Evolutionary conservation across 2,797 vertebrate genomes (phyloP).

Genomic region (Onychomys arenicola): DNA sequence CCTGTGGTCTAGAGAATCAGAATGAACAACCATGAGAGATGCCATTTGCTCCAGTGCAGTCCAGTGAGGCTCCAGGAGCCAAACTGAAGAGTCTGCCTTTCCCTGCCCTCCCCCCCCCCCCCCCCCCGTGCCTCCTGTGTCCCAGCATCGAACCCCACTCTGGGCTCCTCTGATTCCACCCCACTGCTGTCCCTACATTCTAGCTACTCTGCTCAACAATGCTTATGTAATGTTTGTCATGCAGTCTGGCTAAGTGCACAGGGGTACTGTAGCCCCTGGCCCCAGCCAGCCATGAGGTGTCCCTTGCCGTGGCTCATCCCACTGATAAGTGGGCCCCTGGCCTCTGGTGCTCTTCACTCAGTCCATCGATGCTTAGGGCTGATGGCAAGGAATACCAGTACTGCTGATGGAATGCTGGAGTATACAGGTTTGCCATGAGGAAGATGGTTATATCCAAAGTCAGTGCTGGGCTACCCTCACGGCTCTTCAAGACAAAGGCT

Average conservation of each 20-base stretch:
- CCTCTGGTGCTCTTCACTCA: neutral
- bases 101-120: no score
- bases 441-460: neutral
- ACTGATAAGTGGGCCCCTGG: neutral
- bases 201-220: conserved; percentile 9
- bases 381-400: neutral
- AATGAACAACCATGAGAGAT: conserved; percentile 36
- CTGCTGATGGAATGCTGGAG: neutral
- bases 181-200: neutral
- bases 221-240: neutral
- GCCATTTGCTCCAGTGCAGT: neutral
- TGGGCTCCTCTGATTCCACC: neutral
- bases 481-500: neutral
- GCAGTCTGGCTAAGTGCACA: neutral
- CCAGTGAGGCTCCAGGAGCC: neutral
- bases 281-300: neutral
- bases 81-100: neutral
- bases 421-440: neutral
- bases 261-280: neutral
- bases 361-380: neutral
- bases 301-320: neutral
- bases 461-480: neutral
- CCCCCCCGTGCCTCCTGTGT: neutral
- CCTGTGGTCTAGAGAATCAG: neutral
- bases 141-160: neutral